phyloP scores from a whole-genome alignment of 2,113 vertebrate species.

The Epinephelus fuscoguttatus region DNA sequence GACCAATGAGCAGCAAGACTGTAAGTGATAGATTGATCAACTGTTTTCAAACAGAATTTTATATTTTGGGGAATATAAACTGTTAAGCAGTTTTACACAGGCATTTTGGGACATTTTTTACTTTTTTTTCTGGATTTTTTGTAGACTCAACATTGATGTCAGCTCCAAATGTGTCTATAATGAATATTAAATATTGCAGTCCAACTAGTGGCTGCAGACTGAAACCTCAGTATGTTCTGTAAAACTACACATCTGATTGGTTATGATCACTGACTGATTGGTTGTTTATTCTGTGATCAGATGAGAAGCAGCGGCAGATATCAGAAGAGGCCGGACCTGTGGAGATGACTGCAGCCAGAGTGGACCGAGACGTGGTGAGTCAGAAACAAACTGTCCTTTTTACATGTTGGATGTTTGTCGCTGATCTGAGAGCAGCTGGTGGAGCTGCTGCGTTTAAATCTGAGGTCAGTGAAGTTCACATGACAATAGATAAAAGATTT shows the following conservation, averaged over 20 bases:
- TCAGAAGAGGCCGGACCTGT: constrained; percentile 84
- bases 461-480: neutral
- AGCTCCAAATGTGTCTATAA: no score
- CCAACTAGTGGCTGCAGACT: no score
- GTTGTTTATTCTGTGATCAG: constrained; percentile 71
- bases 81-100: no score
- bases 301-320: constrained; percentile 82
- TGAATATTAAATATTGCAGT: no score
- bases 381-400: no score
- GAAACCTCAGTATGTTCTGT: no score
- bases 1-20: constrained; percentile 90
- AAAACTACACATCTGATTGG: no score
- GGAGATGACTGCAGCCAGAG: constrained; percentile 87
- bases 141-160: no score
- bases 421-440: constrained; percentile 37
- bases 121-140: no score
- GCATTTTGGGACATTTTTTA: no score
- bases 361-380: constrained; percentile 95
- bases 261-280: neutral
- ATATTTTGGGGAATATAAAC: no score
- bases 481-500: constrained; percentile 15
- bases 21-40: constrained; percentile 83
- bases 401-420: neutral
- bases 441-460: neutral
- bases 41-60: no score